Conservation (phyloP, 2,888 invertebrate species). For the Laspeyria flexula region DNA sequence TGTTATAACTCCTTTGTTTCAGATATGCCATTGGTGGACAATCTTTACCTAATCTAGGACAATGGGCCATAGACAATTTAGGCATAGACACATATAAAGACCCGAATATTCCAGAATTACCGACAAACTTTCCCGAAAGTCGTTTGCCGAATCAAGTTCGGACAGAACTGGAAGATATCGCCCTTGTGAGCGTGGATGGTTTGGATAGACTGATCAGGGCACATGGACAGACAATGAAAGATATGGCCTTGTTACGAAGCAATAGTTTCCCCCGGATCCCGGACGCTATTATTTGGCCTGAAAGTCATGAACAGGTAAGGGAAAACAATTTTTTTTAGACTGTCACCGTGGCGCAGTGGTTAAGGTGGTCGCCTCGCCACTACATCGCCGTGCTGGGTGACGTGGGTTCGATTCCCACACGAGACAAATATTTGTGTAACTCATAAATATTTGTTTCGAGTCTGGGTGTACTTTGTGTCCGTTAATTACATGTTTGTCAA, state of each 20-base stretch:
- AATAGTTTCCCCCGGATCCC: constrained; percentile 94
- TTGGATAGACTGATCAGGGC: constrained; percentile 94
- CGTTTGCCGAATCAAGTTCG: constrained; percentile 87
- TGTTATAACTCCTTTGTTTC: constrained; percentile 44
- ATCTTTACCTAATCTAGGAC: constrained; percentile 91
- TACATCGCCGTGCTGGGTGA: too few species aligned
- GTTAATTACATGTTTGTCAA: too few species aligned
- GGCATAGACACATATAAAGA: constrained; percentile 86
- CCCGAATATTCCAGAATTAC: constrained; percentile 81
- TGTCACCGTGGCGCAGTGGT: too few species aligned
- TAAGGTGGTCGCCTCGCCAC: too few species aligned
- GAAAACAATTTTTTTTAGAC: too few species aligned
- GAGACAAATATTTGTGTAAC: too few species aligned
- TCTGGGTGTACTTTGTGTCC: too few species aligned
- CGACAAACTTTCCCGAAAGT: constrained; percentile 88
- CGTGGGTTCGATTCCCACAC: too few species aligned
- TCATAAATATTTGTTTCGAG: too few species aligned
- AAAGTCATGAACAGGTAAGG: constrained; percentile 90
- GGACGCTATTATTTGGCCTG: constrained; percentile 97
- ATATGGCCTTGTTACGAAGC: constrained; percentile 92
- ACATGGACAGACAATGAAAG: constrained; percentile 97
- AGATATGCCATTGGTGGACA: constrained; percentile 92
- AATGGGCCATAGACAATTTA: constrained; percentile 92
- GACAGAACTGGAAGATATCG: constrained; percentile 81
- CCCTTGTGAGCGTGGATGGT: constrained; percentile 86